A percentile compares a stretch with the other conserved stretches of the same genome.
phyloP scores from a whole-genome alignment of 2,888 invertebrate species.

The Luffia ferchaultella region DNA sequence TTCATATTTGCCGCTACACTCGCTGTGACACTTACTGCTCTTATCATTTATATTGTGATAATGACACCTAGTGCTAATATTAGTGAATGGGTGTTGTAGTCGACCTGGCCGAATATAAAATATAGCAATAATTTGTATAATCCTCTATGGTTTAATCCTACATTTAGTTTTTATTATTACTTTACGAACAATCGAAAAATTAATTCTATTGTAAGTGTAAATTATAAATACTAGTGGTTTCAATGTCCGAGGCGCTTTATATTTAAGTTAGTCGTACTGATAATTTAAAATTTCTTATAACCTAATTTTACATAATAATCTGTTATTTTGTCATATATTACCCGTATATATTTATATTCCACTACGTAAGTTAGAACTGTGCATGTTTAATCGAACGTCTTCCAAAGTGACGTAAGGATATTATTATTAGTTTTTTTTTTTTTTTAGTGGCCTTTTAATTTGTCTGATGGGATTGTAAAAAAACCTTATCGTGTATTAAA shows the following conservation, averaged over 20 bases:
- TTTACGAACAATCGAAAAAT: no score
- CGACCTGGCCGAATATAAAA: constrained; percentile 17
- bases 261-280: background rate
- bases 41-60: no score
- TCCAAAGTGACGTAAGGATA: constrained; percentile 60
- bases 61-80: constrained; percentile 32
- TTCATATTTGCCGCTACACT: no score
- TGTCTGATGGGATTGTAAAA: background rate
- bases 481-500: no score
- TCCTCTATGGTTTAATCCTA: background rate
- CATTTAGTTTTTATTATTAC: no score
- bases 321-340: background rate
- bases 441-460: background rate
- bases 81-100: constrained; percentile 22
- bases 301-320: no score
- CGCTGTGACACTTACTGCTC: no score
- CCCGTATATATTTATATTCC: background rate
- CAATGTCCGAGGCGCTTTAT: background rate
- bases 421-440: background rate
- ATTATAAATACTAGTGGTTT: background rate
- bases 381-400: constrained; percentile 62
- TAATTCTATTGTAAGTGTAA: background rate
- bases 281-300: background rate
- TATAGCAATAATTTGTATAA: background rate
- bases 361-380: constrained; percentile 42